Base-by-base conservation (phyloP, 2,113 vertebrate genomes). In the Agelaius tricolor region DNA sequence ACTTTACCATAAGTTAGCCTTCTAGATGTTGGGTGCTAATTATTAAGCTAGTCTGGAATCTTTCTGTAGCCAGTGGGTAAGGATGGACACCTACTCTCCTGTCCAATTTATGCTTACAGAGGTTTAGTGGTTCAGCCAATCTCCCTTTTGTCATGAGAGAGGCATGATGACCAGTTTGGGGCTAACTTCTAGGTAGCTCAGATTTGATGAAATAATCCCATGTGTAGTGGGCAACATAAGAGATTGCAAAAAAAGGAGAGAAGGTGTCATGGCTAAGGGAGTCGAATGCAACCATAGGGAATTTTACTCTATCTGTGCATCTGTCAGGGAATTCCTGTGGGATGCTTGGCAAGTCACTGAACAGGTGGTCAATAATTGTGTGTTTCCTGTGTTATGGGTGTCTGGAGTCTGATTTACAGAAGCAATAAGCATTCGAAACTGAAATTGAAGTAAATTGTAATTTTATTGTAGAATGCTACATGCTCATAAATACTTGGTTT, bases 301-400 rank as follows among this genome's bases (percentile, higher is more conserved):
- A 96, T 96, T 95, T 92, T 78, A 89, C 58, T 94, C 87, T 97
- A 93, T 93, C 84, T 82, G 66, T 76, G 84, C 96, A 97, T 97
- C 96, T 97, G 95, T 93, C 94, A 96, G 66, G 66, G 58, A 94
- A 96, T 95, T 97, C 96, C 95, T 96, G 23, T 57, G 95, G 91
- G 95, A 95, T 61, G 31, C 54, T 85, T 93, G 84, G 93, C 62
- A 96, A 96, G 89, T 87, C 94, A 93, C 71, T 85, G 95, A 96
- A 96, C 95, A 96, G 95, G 96, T 97, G 96, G 95, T 95, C 94
- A 96, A 96, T 97, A 96, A 97, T 96, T 83, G 94, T 96, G 95
- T 96, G 93, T 95, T 96, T 96, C 94, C 96, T 96, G 84, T 93
- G 74, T 95, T 96, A 97, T 95, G 91, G 94, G 95, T 96, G 78